A percentile compares a stretch with the other conserved stretches of the same genome.
Conservation (phyloP, 2,797 vertebrate genomes). For the Synaphobranchus kaupii region DNA sequence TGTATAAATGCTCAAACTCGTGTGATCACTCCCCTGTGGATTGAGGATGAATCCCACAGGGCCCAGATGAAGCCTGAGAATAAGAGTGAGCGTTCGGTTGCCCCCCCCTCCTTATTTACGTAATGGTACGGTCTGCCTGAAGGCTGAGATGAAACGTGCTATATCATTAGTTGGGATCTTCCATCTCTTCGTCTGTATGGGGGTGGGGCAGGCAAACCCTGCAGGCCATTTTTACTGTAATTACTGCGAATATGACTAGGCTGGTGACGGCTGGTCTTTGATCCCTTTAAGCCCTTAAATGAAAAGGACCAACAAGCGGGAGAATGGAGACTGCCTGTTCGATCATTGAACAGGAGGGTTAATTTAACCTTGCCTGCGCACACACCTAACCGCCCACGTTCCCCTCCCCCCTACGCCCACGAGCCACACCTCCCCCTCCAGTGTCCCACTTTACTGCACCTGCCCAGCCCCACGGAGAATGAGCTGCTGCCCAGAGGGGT, state of each 20-base stretch:
- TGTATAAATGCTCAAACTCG: background rate
- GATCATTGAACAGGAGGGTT: conserved; percentile 39
- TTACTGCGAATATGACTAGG: background rate
- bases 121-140: background rate
- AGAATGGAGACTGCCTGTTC: conserved; percentile 36
- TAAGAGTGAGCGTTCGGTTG: background rate
- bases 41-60: background rate
- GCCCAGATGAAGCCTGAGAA: background rate
- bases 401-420: too few relatives aligned
- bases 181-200: background rate
- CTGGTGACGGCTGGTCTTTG: background rate
- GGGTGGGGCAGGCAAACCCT: background rate
- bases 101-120: background rate
- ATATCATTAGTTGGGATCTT: background rate
- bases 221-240: conserved; percentile 27
- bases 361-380: conserved; percentile 12
- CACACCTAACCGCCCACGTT: too few relatives aligned
- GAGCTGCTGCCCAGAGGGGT: too few relatives aligned
- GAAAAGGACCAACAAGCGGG: conserved; percentile 31
- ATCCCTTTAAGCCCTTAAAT: conserved; percentile 6
- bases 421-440: background rate
- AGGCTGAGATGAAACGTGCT: background rate
- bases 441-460: background rate
- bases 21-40: background rate
- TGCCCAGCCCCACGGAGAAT: background rate